Evolutionary conservation across 2,113 vertebrate species (phyloP), one percentile per base, ranked within the genome.

Genomic region (Plecturocebus donacophilus): DNA sequence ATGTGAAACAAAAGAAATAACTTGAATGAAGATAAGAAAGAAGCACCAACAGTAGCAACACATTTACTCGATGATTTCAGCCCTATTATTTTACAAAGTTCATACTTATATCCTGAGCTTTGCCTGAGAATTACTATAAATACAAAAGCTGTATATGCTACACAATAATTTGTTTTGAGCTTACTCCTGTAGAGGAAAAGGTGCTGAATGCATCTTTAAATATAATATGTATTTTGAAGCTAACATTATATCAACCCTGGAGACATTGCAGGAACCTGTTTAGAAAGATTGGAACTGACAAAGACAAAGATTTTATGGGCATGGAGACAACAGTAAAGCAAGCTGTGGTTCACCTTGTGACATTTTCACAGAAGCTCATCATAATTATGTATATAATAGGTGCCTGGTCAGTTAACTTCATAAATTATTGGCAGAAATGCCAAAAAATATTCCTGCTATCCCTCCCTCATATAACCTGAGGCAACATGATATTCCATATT

Each of bases 351-450:
- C 77, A 92, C 40, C 73, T 7, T 61, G 40, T 83, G 91, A 95
- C 52, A 90, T 96, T 82, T 94, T 97, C 73, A 96, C 10, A 68
- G 20, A 2, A 64, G 45, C 35, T 87, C 16, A 84, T 77, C 52
- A 56, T 83, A 89, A 95, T 86, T 94, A 89, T 38, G 86, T 17
- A 80, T 89, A 20, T 42, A 76, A 75, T 89, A 93, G 27, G 0
- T 49, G 73, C 35, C 77, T 58, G 25, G 91, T 93, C 93, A 95
- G 68, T 92, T 75, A 92, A 35, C 90, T 83, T 45, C 56, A 89
- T 82, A 97, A 90, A 80, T 80, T 96, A 92, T 56, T 83, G 68
- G 56, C 82, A 95, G 61, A 97, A 95, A 92, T 71, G 77, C 23
- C 92, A 94, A 82, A 90, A 88, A 40, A 40, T 20, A 80, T 11